Evolutionary conservation across 2,797 vertebrate species (phyloP), one percentile per base, ranked within the genome.

Genomic region (Falco cherrug): DNA sequence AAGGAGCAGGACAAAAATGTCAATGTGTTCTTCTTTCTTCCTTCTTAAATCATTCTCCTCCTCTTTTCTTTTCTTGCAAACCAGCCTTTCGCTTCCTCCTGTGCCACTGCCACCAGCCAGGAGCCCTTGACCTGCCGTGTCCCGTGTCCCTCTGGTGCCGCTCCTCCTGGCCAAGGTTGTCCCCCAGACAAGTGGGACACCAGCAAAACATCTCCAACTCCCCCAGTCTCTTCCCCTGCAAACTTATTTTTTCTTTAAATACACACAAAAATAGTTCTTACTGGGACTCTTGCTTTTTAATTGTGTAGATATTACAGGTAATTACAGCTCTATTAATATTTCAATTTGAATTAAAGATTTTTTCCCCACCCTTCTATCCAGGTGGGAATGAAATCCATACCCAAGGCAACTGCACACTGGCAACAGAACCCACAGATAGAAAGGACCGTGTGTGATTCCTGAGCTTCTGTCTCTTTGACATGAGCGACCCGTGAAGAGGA

Each of bases 281-380:
- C 79, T 25, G 11, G 43, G 76, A 68, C 74, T 93, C 28, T 9
- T 81, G 70, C 79, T 80, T 94, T 92, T 95, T 95, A 92, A 57
- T 79, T 76, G 85, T 97, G 83, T 89, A 85, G 96, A 81, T 73
- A 85, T 95, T 96, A 77, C 89, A 94, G 92, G 95, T 95, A 96
- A 95, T 91, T 97, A 95, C 86, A 87, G 90, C 91, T 95, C 96
- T 97, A 97, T 97, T 97, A 97, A 97, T 98, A 97, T 97, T 98
- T 97, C 93, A 89, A 95, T 97, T 97, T 97, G 97, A 98, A 96
- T 98, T 97, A 97, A 97, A 97, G 96, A 96, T 97, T 95, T 65
- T 91, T 94, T 90, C 95, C 43, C 16, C 71, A 76, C 70, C 84
- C 89, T 91, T 71, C 68, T 48, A 88, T 80, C 92, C 96, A 95